These are phyloP conservation scores for Crambe crambe DNA, from an alignment of 37 sponge, comb jelly and placozoan species.

Conservation along the genomic window DNA sequence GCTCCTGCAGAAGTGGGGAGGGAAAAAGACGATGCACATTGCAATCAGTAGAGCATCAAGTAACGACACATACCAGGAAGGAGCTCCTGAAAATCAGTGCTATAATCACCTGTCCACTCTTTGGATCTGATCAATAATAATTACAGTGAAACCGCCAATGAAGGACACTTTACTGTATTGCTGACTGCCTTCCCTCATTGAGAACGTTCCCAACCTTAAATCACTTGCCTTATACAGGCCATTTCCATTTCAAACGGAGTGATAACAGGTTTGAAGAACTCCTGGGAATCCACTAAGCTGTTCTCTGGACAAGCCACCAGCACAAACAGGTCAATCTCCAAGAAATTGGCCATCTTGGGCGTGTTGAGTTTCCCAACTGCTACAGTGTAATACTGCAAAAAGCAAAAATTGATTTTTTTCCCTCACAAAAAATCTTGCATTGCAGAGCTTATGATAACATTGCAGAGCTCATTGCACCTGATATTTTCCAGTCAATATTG, in stretches of 20 bases:
- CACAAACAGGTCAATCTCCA: conserved; percentile 95
- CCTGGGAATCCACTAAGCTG: conserved; percentile 86
- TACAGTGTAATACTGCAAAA: conserved; percentile 86
- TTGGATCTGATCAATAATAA: conserved; percentile 47
- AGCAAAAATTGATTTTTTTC: neutral
- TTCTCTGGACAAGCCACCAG: conserved; percentile 95
- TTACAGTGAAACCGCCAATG: too few species aligned
- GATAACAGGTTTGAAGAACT: conserved; percentile 94
- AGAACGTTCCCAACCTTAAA: too few species aligned
- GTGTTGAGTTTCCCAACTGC: conserved; percentile 95
- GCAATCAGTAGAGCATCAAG: neutral
- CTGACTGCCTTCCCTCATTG: too few species aligned
- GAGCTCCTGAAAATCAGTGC: conserved; percentile 74
- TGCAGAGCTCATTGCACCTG: neutral
- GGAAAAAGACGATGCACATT: neutral
- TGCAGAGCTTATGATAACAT: neutral
- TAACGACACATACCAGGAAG: conserved; percentile 33
- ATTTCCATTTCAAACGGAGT: conserved; percentile 96
- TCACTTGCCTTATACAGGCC: conserved; percentile 74
- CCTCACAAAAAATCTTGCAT: neutral
- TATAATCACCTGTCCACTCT: conserved; percentile 67
- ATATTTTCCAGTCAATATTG: too few species aligned
- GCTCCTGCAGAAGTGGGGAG: conserved; percentile 14
- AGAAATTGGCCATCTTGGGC: conserved; percentile 96
- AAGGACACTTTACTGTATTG: too few species aligned